Base-by-base conservation (phyloP, 2,113 vertebrate species). In the Plestiodon gilberti region DNA sequence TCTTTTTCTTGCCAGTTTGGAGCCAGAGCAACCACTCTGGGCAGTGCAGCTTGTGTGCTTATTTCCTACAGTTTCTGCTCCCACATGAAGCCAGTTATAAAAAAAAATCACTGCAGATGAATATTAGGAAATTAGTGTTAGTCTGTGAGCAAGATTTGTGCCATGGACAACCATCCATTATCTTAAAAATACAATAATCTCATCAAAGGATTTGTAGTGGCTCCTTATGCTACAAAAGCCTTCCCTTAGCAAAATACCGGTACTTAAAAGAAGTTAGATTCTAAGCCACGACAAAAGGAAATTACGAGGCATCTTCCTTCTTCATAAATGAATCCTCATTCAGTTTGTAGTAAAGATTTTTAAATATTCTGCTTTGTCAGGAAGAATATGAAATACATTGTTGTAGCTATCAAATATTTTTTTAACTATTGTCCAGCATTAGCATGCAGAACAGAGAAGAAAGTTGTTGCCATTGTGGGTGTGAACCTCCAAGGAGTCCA, bases 311-410 rank as follows among this genome's bases (percentile, higher is more conserved):
- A 3, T 23, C 73, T 23, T 33, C 20, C 55, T 25, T 61, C 52
- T 78, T 78, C 52, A 78, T 33, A 78, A 67, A 30, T 86, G 30
- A 33, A 69, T 88, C 89, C 88, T 84, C 76, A 85, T 79, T 38
- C 88, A 84, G 22, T 77, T 48, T 1, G 82, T 25, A 90, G 75
- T 76, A 1, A 33, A 28, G 23, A 74, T 69, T 90, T 28, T 85
- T 69, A 91, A 87, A 81, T 35, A 89, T 9, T 33, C 69, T 90
- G 75, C 78, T 82, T 71, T 86, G n/a, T n/a, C n/a, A n/a, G n/a
- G n/a, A n/a, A n/a, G n/a, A n/a, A n/a, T n/a, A n/a, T n/a, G n/a
- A n/a, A n/a, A n/a, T n/a, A n/a, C n/a, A n/a, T n/a, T n/a, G n/a
- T n/a, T n/a, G n/a, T n/a, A n/a, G n/a, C n/a, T n/a, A n/a, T n/a